Evolutionary conservation across 2,113 vertebrate species (phyloP).

Genomic region (Atractosteus spatula): DNA sequence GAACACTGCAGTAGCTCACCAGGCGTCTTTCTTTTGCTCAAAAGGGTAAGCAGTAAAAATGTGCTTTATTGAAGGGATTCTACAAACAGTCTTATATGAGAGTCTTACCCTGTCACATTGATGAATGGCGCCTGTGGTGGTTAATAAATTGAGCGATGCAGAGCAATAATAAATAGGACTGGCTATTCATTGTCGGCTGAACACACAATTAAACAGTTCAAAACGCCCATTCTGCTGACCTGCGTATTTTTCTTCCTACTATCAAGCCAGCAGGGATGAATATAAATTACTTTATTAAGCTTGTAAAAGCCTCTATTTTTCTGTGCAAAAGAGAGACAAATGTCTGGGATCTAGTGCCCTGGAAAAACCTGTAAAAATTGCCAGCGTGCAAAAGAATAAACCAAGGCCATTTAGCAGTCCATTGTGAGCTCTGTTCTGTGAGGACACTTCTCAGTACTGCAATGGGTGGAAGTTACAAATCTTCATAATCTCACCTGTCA

Average conservation of each 20-base stretch:
- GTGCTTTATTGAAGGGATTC: background rate
- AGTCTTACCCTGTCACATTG: background rate
- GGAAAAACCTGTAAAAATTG: background rate
- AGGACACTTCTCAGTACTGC: background rate
- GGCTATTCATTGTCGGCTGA: conserved; percentile 51
- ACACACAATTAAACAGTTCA: conserved; percentile 52
- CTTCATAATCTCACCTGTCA: background rate
- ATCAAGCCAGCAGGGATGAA: conserved; percentile 44
- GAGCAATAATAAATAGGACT: conserved; percentile 54
- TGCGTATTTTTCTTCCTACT: conserved; percentile 37
- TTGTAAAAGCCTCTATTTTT: background rate
- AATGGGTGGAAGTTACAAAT: background rate
- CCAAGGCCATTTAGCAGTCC: background rate
- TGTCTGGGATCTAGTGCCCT: background rate
- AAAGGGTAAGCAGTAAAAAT: background rate
- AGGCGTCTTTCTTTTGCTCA: background rate
- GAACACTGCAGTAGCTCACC: background rate
- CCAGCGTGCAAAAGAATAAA: background rate
- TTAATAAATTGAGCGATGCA: conserved; percentile 52
- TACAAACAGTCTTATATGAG: background rate
- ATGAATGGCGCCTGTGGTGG: conserved; percentile 17
- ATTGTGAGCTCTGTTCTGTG: background rate
- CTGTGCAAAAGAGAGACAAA: background rate
- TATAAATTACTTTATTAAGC: conserved; percentile 34
- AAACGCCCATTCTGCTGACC: conserved; percentile 55